Conservation (phyloP, 2,113 vertebrate species). For the Genyomyrus donnyi region DNA sequence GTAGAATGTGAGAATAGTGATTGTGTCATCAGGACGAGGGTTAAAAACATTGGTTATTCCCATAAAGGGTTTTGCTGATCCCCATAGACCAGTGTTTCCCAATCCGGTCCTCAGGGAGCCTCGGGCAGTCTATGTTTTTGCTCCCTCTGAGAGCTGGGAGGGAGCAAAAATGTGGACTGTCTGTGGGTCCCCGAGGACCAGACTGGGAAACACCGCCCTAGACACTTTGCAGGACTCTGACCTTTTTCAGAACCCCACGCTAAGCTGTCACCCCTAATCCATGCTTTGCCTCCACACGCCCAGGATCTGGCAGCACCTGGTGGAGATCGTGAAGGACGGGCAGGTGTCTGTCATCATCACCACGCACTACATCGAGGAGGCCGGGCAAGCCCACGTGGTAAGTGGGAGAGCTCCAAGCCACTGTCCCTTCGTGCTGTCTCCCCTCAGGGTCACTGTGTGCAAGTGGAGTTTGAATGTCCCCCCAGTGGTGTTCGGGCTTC, state of each 20-base stretch:
- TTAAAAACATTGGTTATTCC: background rate
- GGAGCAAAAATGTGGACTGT: background rate
- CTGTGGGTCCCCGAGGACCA: background rate
- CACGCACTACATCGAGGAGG: constrained; percentile 71
- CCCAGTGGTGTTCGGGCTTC: background rate
- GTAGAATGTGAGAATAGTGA: background rate
- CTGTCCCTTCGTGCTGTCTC: background rate
- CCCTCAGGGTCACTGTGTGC: background rate
- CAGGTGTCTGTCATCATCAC: constrained; percentile 68
- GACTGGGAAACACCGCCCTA: background rate
- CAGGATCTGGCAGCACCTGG: constrained; percentile 71
- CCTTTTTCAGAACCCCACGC: background rate
- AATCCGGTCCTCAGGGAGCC: background rate
- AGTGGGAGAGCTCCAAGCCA: constrained; percentile 23
- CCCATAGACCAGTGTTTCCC: background rate
- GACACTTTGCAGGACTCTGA: background rate
- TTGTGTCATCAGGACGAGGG: background rate
- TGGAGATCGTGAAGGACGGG: constrained; percentile 64
- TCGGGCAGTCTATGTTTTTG: background rate
- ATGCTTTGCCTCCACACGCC: background rate
- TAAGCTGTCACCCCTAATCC: background rate
- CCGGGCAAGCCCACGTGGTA: constrained; percentile 65
- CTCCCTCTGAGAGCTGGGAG: background rate
- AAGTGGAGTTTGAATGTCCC: background rate
- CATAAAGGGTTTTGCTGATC: background rate